Base-by-base conservation (phyloP, 2,888 invertebrate genomes). In the Auanema sp. region DNA sequence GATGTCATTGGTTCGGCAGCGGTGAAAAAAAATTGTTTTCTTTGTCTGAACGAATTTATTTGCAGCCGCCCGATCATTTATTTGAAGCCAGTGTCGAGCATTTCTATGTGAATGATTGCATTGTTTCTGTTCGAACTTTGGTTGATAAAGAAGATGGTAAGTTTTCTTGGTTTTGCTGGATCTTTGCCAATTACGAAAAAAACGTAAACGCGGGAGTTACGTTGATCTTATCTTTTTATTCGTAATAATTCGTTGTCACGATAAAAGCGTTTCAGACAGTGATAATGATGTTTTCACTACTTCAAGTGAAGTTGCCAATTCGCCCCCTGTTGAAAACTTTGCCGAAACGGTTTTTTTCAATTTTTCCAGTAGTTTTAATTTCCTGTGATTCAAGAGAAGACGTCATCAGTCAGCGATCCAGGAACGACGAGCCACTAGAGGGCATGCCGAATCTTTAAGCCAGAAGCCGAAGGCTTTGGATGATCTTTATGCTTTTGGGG, bases 351-450 rank as follows among this genome's bases (percentile, higher is more conserved):
- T 33, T 33, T 5, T n/a, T n/a, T n/a, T n/a, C n/a, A n/a, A n/a
- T n/a, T n/a, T n/a, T n/a, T n/a, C n/a, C n/a, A n/a, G n/a, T n/a
- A n/a, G n/a, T n/a, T n/a, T n/a, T n/a, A n/a, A n/a, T n/a, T n/a
- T n/a, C n/a, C n/a, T n/a, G n/a, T n/a, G n/a, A n/a, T n/a, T n/a
- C n/a, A n/a, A 66, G 52, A 47, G 67, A 50, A 55, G 64, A 40
- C 64, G 67, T 23, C 56, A 58, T 33, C 61, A 60, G 12, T 68
- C 67, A 18, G 67, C 67, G 10, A 43, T 60, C 12, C 58, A 64
- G 16, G n/a, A 49, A 43, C 57, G 50, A 16, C 14, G 53, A 24
- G 54, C 49, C 42, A 24, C 58, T 4, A 14, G 21, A n/a, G n/a
- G n/a, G 4, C 21, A 18, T 6, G n/a, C n/a, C 4, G 52, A 52